Conservation (phyloP, 2,113 vertebrate genomes). For the Urocitellus parryii region DNA sequence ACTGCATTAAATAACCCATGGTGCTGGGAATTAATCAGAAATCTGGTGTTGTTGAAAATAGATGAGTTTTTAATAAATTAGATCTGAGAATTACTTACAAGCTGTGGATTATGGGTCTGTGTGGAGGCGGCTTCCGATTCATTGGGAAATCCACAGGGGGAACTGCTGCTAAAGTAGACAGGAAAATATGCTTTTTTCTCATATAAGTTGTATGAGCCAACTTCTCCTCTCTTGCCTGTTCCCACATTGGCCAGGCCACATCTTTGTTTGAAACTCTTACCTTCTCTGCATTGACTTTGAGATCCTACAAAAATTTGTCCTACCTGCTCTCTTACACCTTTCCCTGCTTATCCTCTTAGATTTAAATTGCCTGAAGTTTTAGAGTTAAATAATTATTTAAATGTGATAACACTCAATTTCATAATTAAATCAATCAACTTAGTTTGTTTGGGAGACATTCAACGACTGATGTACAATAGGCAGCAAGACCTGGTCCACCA, state of each 20-base stretch:
- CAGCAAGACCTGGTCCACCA: not conserved
- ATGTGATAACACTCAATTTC: slow-evolving; percentile 14
- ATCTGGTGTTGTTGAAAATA: slow-evolving; percentile 85
- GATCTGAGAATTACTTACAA: slow-evolving; percentile 85
- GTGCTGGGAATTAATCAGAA: slow-evolving; percentile 87
- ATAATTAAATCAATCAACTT: slow-evolving; percentile 59
- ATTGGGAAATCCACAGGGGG: slow-evolving; percentile 64
- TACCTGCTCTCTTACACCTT: not conserved
- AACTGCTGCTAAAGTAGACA: not conserved
- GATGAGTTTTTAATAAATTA: slow-evolving; percentile 90
- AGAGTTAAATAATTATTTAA: slow-evolving; percentile 42
- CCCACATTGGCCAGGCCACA: not conserved
- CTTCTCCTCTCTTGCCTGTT: not conserved
- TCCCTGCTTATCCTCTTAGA: slow-evolving; percentile 49
- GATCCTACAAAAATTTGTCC: not conserved
- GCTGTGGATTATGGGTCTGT: slow-evolving; percentile 74
- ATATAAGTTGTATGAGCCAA: not conserved
- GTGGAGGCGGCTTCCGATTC: slow-evolving; percentile 72
- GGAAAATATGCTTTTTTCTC: slow-evolving; percentile 49
- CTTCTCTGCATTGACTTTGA: not conserved
- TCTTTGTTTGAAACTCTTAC: not conserved
- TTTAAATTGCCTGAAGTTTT: slow-evolving; percentile 57
- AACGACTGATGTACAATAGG: not conserved
- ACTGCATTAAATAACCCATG: slow-evolving; percentile 85
- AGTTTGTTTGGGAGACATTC: slow-evolving; percentile 42